Percentiles rank a stretch among this genome's conserved stretches.
Conservation (phyloP, 2,888 invertebrate genomes). For the Meteorus cinctellus region DNA sequence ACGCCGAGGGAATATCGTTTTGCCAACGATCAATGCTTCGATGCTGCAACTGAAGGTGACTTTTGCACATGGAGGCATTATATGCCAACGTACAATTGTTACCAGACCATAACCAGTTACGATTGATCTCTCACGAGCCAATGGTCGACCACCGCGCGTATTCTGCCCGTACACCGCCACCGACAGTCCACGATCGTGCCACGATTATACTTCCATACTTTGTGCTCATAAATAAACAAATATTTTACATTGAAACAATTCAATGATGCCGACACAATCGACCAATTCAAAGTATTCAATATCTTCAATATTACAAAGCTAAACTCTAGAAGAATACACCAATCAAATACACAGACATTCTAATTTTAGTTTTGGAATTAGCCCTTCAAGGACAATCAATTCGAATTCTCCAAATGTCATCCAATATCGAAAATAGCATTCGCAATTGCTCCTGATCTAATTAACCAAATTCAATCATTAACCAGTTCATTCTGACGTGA, state of each 20-base stretch:
- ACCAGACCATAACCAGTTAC: slow-evolving; percentile 40
- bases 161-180: slow-evolving; percentile 1
- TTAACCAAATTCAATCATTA: too few relatives aligned
- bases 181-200: slow-evolving; percentile 21
- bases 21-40: slow-evolving; percentile 48
- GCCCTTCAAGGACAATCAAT: too few relatives aligned
- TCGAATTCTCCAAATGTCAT: too few relatives aligned
- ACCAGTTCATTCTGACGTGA: too few relatives aligned
- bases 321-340: too few relatives aligned
- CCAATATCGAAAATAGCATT: too few relatives aligned
- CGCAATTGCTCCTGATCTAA: too few relatives aligned
- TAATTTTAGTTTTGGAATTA: too few relatives aligned
- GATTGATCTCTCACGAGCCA: slow-evolving; percentile 33
- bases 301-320: not conserved
- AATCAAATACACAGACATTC: too few relatives aligned
- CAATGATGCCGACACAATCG: slow-evolving; percentile 7
- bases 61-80: slow-evolving; percentile 48
- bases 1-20: slow-evolving; percentile 42
- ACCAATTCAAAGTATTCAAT: not conserved
- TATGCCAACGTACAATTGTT: slow-evolving; percentile 44
- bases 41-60: slow-evolving; percentile 48
- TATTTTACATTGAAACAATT: slow-evolving; percentile 18
- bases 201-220: slow-evolving; percentile 18
- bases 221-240: slow-evolving; percentile 10
- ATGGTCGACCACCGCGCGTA: slow-evolving; percentile 11